phyloP scores from a whole-genome alignment of 2,113 vertebrate genomes.

The Morone saxatilis region DNA sequence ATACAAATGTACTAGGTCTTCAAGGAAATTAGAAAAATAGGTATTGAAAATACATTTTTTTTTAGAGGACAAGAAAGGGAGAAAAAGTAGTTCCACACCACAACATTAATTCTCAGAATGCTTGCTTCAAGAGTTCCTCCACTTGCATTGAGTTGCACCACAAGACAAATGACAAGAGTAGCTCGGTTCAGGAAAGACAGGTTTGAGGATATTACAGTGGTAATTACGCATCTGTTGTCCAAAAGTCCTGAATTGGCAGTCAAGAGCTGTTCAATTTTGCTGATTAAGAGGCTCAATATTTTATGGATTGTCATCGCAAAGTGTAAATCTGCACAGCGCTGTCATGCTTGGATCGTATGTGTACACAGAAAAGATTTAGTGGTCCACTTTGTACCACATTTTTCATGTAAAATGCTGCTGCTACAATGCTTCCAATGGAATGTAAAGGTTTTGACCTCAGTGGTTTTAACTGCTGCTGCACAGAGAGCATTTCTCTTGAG shows the following conservation, averaged over 20 bases:
- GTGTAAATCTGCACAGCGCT: constrained; percentile 70
- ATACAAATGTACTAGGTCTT: not conserved
- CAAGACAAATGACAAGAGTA: constrained; percentile 61
- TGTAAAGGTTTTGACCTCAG: constrained; percentile 40
- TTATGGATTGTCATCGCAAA: constrained; percentile 72
- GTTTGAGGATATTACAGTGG: constrained; percentile 66
- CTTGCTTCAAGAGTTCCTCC: constrained; percentile 13
- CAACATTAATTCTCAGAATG: constrained; percentile 33
- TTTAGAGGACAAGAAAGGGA: constrained; percentile 2
- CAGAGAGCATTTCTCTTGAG: constrained; percentile 19
- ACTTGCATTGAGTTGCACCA: constrained; percentile 21
- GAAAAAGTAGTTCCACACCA: not conserved
- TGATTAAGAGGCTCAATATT: constrained; percentile 79
- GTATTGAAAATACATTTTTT: not conserved
- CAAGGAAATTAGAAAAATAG: not conserved
- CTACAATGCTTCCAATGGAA: constrained; percentile 55
- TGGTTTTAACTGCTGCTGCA: constrained; percentile 29
- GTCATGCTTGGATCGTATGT: constrained; percentile 66
- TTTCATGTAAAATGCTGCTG: constrained; percentile 69
- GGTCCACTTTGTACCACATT: constrained; percentile 70
- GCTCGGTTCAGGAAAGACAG: constrained; percentile 53
- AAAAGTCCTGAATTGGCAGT: constrained; percentile 73
- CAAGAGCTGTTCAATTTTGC: constrained; percentile 60
- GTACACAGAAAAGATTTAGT: constrained; percentile 76
- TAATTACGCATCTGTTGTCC: constrained; percentile 70